Evolutionary conservation across 2,888 invertebrate species (phyloP), one percentile per base, ranked within the genome.

Genomic region (Campaea margaritaria): DNA sequence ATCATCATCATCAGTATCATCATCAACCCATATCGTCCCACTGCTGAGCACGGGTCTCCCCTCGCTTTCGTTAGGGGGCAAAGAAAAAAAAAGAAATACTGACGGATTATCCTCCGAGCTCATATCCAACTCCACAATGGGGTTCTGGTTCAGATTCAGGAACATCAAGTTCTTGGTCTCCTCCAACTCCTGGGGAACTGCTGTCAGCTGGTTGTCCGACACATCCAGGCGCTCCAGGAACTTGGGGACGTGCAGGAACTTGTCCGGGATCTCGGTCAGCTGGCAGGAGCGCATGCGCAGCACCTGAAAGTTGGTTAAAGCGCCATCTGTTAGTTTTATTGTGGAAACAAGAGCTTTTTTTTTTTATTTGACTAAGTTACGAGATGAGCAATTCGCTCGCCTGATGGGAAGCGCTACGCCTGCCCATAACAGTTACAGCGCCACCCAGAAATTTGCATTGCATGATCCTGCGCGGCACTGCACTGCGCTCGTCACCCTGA

Each of bases 91-190:
- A n/a, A n/a, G n/a, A n/a, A n/a, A 11, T 34, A 11, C 34, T 34
- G 21, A 91, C 91, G 82, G 85, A 56, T 81, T 75, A 0, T 87
- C 85, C 21, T 86, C 83, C 2, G 82, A 83, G 0, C 74, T 68
- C 50, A 78, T 78, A 7, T 93, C 93, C 13, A 97, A 72, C 55
- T 91, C 85, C 2, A 79, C 79, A 50, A 97, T 94, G 0, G 95
- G 95, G 81, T 97, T 97, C 64, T 95, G 94, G 73, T 96, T 95
- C 16, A 97, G 80, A 53, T 94, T 94, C 10, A 97, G 82, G 48
- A 84, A 93, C 53, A 94, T 82, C 50, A 97, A 82, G 65, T 93
- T 93, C 55, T 92, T 92, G 0, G 95, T 93, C 58, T 94, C 93
- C 0, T 87, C 90, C 15, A 97, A 74, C 31, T 94, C 94, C 8